phyloP scores from a whole-genome alignment of 2,888 invertebrate species.

The Cactoblastis cactorum region DNA sequence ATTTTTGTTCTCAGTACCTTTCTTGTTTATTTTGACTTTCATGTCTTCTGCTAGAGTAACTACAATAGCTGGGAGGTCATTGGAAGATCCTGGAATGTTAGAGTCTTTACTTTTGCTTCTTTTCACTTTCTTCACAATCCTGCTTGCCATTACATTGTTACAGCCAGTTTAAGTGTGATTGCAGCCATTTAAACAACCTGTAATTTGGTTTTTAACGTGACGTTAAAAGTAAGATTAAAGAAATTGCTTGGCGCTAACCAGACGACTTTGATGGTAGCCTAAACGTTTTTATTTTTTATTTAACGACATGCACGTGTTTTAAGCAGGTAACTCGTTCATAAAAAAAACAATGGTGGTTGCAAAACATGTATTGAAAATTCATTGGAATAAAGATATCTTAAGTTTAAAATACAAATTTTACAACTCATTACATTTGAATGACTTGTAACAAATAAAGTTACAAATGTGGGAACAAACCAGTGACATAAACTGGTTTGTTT shows the following conservation, averaged over 20 bases:
- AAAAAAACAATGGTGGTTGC: neutral
- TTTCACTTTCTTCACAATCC: conserved; percentile 86
- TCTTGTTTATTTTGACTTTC: conserved; percentile 56
- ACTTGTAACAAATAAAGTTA: neutral
- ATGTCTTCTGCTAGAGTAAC: conserved; percentile 64
- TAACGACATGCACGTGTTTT: neutral
- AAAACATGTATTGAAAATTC: conserved; percentile 1
- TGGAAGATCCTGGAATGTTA: conserved; percentile 26
- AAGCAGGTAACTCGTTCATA: neutral
- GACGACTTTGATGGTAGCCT: neutral
- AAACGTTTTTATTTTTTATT: neutral
- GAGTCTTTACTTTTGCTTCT: conserved; percentile 76
- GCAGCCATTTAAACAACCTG: conserved; percentile 32
- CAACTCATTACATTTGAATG: no score
- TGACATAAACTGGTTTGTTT: neutral
- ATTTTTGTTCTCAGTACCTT: no score
- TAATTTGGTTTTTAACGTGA: conserved; percentile 25
- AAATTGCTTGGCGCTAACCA: conserved; percentile 6
- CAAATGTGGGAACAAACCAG: neutral
- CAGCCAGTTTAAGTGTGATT: conserved; percentile 48
- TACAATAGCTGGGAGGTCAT: conserved; percentile 52
- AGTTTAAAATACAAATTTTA: no score
- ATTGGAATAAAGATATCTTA: no score
- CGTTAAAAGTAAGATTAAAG: conserved; percentile 9
- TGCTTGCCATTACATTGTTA: conserved; percentile 83